These are phyloP conservation scores for Poeciliopsis retropinna DNA, from an alignment of 2,113 vertebrate species.

Conservation along the genomic window DNA sequence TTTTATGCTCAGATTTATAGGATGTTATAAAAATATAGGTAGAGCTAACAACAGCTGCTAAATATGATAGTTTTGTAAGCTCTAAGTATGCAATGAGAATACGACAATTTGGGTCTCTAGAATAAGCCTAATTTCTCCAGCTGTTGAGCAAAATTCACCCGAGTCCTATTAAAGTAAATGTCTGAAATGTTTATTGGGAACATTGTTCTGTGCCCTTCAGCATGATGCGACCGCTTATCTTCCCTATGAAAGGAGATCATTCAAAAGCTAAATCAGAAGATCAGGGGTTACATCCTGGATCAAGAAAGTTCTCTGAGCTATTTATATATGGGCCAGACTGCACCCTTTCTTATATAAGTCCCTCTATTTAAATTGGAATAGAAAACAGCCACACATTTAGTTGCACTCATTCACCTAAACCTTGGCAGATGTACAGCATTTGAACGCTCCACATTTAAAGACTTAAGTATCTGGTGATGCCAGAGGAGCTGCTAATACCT, in stretches of 20 bases:
- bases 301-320: not conserved
- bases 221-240: slow-evolving; percentile 6
- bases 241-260: not conserved
- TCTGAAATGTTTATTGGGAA: not conserved
- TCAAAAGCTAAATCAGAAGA: slow-evolving; percentile 7
- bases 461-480: slow-evolving; percentile 2
- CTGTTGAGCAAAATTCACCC: not conserved
- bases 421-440: slow-evolving; percentile 10
- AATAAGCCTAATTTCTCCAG: not conserved
- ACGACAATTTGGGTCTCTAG: not conserved
- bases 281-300: not conserved
- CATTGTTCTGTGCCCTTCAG: not conserved
- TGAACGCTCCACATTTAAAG: slow-evolving; percentile 11
- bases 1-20: no score
- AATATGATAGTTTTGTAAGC: no score
- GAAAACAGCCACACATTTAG: not conserved
- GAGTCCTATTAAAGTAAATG: not conserved
- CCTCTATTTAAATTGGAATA: slow-evolving; percentile 6
- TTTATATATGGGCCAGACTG: slow-evolving; percentile 9
- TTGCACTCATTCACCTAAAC: slow-evolving; percentile 3
- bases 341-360: not conserved
- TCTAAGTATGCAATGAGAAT: no score
- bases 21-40: no score
- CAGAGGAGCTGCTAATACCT: slow-evolving; percentile 5
- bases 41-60: no score